Evolutionary conservation across 2,888 invertebrate genomes (phyloP).

Genomic region (Epistrophe eligans): DNA sequence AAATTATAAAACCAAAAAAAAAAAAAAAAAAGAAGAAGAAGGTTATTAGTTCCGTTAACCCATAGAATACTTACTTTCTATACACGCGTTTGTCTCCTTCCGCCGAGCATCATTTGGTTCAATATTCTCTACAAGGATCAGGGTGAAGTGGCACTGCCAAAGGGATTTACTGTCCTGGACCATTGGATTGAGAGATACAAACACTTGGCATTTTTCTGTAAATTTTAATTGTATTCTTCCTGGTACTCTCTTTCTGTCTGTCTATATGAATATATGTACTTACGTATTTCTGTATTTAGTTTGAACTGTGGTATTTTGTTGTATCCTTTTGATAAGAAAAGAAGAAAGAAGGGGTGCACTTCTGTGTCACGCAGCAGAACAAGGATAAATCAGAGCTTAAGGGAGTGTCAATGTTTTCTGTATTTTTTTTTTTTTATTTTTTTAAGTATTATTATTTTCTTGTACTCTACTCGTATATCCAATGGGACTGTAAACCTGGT

Average conservation of each 20-base stretch:
- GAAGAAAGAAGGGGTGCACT: not conserved
- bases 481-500: constrained; percentile 28
- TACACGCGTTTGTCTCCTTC: constrained; percentile 44
- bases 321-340: not conserved
- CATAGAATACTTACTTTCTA: constrained; percentile 15
- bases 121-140: constrained; percentile 33
- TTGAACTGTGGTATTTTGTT: not conserved
- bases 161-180: constrained; percentile 45
- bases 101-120: constrained; percentile 48
- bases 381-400: constrained; percentile 51
- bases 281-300: not conserved
- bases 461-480: constrained; percentile 1
- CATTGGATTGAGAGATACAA: constrained; percentile 47
- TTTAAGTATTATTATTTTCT: too few relatives aligned
- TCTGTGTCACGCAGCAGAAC: constrained; percentile 37
- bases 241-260: constrained; percentile 40
- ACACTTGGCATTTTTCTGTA: constrained; percentile 54
- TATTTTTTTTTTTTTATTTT: not conserved
- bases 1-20: constrained; percentile 45
- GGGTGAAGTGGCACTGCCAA: constrained; percentile 8
- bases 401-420: constrained; percentile 31
- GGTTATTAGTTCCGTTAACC: constrained; percentile 51
- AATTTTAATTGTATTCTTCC: constrained; percentile 63
- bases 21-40: constrained; percentile 50
- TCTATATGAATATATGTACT: not conserved